A percentile compares a stretch with the other conserved stretches of the same genome.
These are phyloP conservation scores for Ochlodes sylvanus DNA, from an alignment of 2,888 invertebrate genomes.

Conservation along the genomic window DNA sequence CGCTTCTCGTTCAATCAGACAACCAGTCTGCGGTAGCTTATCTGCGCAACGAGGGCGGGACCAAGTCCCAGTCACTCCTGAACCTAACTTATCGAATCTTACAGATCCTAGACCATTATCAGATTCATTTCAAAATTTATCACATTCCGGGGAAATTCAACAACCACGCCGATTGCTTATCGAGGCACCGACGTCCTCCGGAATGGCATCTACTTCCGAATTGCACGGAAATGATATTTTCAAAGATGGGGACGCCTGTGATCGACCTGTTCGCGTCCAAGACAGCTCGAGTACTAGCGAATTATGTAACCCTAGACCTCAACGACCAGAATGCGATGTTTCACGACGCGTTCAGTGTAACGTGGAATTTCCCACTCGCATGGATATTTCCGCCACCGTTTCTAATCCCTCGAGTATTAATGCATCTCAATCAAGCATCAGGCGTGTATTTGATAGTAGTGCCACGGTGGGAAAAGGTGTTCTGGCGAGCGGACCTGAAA, in stretches of 20 bases:
- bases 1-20: too few relatives aligned
- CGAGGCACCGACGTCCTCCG: conserved; percentile 21
- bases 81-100: too few relatives aligned
- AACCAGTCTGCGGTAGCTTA: too few relatives aligned
- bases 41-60: too few relatives aligned
- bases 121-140: too few relatives aligned
- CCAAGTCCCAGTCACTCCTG: too few relatives aligned
- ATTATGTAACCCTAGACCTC: conserved; percentile 13
- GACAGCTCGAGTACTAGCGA: conserved; percentile 18
- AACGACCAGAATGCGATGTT: conserved; percentile 12
- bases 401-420: conserved; percentile 40
- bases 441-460: neutral
- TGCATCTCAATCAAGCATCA: neutral
- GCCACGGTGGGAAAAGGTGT: neutral
- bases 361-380: conserved; percentile 41
- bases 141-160: conserved; percentile 39
- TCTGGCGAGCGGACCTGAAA: neutral
- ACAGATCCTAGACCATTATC: too few relatives aligned
- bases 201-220: conserved; percentile 37
- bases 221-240: conserved; percentile 5
- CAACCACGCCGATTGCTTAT: conserved; percentile 35
- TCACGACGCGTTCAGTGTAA: conserved; percentile 40
- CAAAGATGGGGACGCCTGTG: conserved; percentile 20
- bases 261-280: conserved; percentile 25
- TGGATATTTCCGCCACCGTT: conserved; percentile 45